Evolutionary conservation across 2,797 vertebrate species (phyloP).

Genomic region (Acanthurus lineatus): DNA sequence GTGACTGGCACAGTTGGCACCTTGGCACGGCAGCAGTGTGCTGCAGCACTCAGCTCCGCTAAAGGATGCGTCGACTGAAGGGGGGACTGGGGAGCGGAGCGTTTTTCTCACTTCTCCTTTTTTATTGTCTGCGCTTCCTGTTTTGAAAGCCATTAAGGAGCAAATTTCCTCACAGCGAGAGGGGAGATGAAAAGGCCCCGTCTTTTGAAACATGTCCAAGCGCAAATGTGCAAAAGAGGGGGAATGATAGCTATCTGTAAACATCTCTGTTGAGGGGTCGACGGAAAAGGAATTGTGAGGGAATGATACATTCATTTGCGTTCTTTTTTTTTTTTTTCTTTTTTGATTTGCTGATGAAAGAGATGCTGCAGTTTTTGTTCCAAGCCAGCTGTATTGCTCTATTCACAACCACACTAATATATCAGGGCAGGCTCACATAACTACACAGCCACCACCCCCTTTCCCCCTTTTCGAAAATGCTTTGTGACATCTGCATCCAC

Average conservation of each 20-base stretch:
- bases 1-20: constrained; percentile 85
- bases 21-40: constrained; percentile 76
- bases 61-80: constrained; percentile 79
- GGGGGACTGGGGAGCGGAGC: constrained; percentile 58
- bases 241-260: constrained; percentile 89
- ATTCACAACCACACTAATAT: constrained; percentile 82
- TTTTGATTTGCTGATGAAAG: constrained; percentile 86
- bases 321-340: constrained; percentile 61
- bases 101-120: constrained; percentile 82
- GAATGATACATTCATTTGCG: constrained; percentile 86
- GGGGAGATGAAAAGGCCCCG: constrained; percentile 82
- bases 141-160: constrained; percentile 91
- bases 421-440: constrained; percentile 81
- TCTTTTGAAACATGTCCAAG: constrained; percentile 91
- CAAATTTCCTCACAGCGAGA: constrained; percentile 88
- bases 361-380: constrained; percentile 86
- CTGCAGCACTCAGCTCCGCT: constrained; percentile 67
- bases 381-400: constrained; percentile 87
- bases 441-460: constrained; percentile 71
- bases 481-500: constrained; percentile 89
- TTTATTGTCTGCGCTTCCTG: constrained; percentile 87
- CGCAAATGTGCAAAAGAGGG: constrained; percentile 84
- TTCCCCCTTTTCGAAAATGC: constrained; percentile 78
- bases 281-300: constrained; percentile 86
- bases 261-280: constrained; percentile 87